Percentiles rank a stretch among this genome's conserved stretches.
Conservation (phyloP, 2,797 vertebrate species). For the Esox masquinongy region DNA sequence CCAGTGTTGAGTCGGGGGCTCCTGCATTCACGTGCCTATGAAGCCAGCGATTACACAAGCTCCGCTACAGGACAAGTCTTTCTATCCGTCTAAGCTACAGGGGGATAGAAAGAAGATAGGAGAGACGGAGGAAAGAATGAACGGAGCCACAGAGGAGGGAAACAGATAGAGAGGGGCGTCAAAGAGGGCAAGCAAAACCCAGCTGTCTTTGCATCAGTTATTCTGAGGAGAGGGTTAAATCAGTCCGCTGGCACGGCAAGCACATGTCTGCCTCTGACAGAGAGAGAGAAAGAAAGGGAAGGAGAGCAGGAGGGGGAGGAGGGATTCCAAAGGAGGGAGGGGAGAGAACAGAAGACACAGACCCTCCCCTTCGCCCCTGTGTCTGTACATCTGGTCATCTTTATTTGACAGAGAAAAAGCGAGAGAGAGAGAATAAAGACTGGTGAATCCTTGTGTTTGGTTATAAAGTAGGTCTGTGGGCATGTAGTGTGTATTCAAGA, state of each 20-base stretch:
- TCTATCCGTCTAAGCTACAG: conserved; percentile 22
- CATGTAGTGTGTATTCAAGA: too few species aligned
- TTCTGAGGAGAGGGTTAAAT: conserved; percentile 45
- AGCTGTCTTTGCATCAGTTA: conserved; percentile 37
- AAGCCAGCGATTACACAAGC: conserved; percentile 17
- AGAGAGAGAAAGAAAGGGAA: conserved; percentile 20
- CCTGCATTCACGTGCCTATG: not conserved
- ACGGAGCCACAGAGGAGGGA: conserved; percentile 41
- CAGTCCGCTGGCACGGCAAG: conserved; percentile 36
- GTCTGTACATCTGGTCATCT: not conserved
- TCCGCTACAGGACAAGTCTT: conserved; percentile 8
- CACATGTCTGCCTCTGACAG: conserved; percentile 39
- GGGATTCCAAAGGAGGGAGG: not conserved
- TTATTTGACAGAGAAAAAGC: conserved; percentile 12
- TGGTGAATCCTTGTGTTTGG: too few species aligned
- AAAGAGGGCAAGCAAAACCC: conserved; percentile 25
- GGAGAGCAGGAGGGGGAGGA: conserved; percentile 9
- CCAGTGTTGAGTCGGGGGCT: not conserved
- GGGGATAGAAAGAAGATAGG: not conserved
- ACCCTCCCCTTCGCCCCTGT: not conserved
- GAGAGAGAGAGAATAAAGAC: not conserved
- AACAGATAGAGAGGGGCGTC: conserved; percentile 13
- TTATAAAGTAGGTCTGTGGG: too few species aligned
- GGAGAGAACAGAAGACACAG: not conserved
- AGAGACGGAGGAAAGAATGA: conserved; percentile 37